Conservation (phyloP, 2,113 vertebrate species). For the Cisticola juncidis region DNA sequence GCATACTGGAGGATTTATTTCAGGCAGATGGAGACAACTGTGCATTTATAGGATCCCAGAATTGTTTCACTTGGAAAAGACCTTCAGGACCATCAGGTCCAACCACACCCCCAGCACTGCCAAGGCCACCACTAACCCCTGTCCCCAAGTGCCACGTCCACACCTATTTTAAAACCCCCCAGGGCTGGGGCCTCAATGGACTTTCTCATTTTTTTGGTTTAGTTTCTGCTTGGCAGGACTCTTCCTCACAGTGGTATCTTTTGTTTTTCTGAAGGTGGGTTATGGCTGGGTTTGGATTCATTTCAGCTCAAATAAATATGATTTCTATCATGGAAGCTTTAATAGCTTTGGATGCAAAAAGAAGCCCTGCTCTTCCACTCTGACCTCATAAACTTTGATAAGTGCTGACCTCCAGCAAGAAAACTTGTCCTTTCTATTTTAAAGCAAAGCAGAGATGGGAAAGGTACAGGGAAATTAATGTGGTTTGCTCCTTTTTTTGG, state of each 20-base stretch:
- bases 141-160: neutral
- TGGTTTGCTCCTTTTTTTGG: neutral
- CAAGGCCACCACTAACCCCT: neutral
- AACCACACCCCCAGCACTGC: neutral
- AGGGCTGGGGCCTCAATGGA: neutral
- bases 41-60: neutral
- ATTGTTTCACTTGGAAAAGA: neutral
- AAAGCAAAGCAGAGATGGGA: neutral
- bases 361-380: neutral
- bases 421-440: neutral
- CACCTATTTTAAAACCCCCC: neutral
- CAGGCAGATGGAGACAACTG: neutral
- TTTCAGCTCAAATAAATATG: neutral
- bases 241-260: neutral
- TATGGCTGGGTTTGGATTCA: neutral
- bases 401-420: constrained; percentile 15
- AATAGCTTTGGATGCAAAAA: neutral
- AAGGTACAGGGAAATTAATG: neutral
- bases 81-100: neutral
- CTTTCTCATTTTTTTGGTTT: neutral
- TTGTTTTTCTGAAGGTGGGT: neutral
- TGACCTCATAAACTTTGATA: constrained; percentile 11
- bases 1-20: neutral
- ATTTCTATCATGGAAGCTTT: neutral
- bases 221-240: neutral